Base-by-base conservation (phyloP, 2,797 vertebrate genomes). In the Liparis tanakae region DNA sequence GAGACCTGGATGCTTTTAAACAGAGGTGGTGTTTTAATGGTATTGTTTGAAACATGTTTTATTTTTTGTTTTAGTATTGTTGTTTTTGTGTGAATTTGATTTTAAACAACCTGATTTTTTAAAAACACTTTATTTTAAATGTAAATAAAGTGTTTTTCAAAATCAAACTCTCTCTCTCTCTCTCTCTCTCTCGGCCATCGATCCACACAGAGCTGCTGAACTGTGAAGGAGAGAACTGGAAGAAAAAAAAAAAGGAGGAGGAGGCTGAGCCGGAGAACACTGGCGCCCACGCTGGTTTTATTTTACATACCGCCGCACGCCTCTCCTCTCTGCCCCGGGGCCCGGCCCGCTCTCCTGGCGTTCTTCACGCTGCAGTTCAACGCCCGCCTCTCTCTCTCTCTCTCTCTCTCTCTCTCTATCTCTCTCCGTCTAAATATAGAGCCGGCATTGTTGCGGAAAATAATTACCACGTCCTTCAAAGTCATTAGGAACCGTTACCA, bases 371-470 rank as follows among this genome's bases (percentile, higher is more conserved):
- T 17, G 46, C 72, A 81, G 72, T 60, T 80, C 75, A 81, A 65
- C 75, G 86, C 77, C 82, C 84, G 87, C 78, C 78, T 30, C 25
- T 30, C 25, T 4, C 78, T 77, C 74, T 79, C 71, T 77, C 74
- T 79, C 71, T 77, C 74, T 79, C 71, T 77, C 74, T 79, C 71
- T n/a, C 78, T 30, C 25, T 30, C 25, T 4, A 77, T 30, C 25
- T 4, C 78, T 77, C 74, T 79, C 71, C 78, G 53, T 81, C 85
- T 91, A 89, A 86, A 88, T 90, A 87, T 91, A 92, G 89, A 77
- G 33, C 37, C 33, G 50, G 51, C 51, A 76, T 80, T 70, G 78
- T 79, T 79, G 83, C 78, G 68, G 78, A 81, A 82, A 30, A 88
- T 63, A 88, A 91, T 89, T 83, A 89, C 70, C 77, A 70, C 30